Percentiles rank a stretch among this genome's conserved stretches.
Conservation (phyloP, 2,888 invertebrate species). For the Trisateles emortualis region DNA sequence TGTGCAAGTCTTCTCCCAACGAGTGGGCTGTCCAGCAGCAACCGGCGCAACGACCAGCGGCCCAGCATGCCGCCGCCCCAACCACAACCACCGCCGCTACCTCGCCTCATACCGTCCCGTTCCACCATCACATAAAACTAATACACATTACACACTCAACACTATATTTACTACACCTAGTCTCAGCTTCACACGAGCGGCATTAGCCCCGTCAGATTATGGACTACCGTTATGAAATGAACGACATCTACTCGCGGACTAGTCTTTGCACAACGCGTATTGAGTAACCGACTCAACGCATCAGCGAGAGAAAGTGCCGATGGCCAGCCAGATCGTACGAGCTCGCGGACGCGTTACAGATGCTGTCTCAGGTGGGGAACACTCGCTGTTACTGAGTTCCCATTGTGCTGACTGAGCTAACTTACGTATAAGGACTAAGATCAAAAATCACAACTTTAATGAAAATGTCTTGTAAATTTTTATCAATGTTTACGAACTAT, state of each 20-base stretch:
- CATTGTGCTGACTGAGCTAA: conserved; percentile 51
- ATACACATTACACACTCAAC: conserved; percentile 68
- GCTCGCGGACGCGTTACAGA: conserved; percentile 62
- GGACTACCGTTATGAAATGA: conserved; percentile 71
- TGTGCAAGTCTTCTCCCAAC: conserved; percentile 88
- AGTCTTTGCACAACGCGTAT: conserved; percentile 73
- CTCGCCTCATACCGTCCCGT: conserved; percentile 77
- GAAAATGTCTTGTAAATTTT: conserved; percentile 15
- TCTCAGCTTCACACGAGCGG: conserved; percentile 57
- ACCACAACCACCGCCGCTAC: conserved; percentile 76
- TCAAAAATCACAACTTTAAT: conserved; percentile 20
- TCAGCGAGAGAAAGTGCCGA: conserved; percentile 81
- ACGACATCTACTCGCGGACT: conserved; percentile 56
- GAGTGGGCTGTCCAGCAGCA: conserved; percentile 90
- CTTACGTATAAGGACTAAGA: conserved; percentile 21
- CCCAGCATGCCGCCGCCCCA: conserved; percentile 82
- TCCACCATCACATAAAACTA: conserved; percentile 76
- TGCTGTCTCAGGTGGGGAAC: conserved; percentile 67
- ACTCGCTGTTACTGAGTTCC: conserved; percentile 53
- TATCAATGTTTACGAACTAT: conserved; percentile 15
- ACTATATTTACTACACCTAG: conserved; percentile 38
- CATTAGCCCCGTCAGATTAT: conserved; percentile 55
- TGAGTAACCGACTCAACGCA: conserved; percentile 76
- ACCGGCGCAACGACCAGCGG: conserved; percentile 89
- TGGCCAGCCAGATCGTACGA: conserved; percentile 63